Percentiles rank a stretch among this genome's conserved stretches.
These are phyloP conservation scores for Eueides isabella DNA, from an alignment of 1,140 invertebrate genomes.

Conservation along the genomic window DNA sequence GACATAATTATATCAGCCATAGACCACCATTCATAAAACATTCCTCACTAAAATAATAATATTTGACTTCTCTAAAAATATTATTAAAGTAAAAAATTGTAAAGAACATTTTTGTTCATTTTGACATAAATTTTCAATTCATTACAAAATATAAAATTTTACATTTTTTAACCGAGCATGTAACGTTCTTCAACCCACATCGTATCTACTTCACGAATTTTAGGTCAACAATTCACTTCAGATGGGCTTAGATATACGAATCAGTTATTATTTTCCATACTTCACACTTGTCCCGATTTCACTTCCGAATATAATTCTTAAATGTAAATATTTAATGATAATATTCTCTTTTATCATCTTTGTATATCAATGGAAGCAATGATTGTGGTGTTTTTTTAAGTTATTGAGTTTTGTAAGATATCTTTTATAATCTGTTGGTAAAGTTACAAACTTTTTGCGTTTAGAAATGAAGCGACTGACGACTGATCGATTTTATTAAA, in stretches of 20 bases:
- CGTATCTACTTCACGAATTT: constrained; percentile 1
- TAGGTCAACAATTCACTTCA: constrained; percentile 26
- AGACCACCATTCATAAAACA: too few species aligned
- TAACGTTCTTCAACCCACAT: constrained; percentile 6
- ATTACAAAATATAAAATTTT: constrained; percentile 1
- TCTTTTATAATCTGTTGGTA: background rate
- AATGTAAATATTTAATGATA: background rate
- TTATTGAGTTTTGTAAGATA: background rate
- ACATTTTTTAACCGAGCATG: background rate
- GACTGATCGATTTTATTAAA: too few species aligned
- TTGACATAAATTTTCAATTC: background rate
- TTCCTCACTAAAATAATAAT: too few species aligned
- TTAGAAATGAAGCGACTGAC: too few species aligned
- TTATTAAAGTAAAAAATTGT: background rate
- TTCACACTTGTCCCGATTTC: constrained; percentile 1
- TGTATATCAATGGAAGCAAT: background rate
- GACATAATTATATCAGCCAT: too few species aligned
- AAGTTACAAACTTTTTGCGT: too few species aligned
- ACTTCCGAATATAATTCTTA: background rate
- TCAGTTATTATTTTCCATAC: constrained; percentile 10
- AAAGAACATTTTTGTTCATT: background rate
- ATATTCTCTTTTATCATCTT: background rate
- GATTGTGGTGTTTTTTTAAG: background rate
- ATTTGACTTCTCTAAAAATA: too few species aligned
- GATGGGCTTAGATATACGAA: constrained; percentile 27